Conservation (phyloP, 2,113 vertebrate species). For the Regulus satrapa region DNA sequence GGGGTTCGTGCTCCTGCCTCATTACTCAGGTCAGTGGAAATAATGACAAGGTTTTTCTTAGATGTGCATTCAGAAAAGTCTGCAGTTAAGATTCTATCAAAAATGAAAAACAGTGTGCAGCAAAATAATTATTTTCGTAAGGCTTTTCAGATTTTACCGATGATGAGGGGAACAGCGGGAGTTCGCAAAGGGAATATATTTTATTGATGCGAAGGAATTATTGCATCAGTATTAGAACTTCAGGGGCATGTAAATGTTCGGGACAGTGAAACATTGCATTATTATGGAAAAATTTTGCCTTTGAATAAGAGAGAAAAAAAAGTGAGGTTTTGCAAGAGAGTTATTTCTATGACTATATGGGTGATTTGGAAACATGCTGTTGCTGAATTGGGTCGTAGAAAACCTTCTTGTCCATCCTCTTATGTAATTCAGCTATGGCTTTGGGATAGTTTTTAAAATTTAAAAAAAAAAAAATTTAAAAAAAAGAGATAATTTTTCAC, state of each 20-base stretch:
- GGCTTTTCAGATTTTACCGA: constrained; percentile 34
- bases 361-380: background rate
- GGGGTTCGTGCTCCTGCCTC: constrained; percentile 24
- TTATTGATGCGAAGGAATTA: constrained; percentile 55
- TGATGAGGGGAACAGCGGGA: constrained; percentile 41
- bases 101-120: constrained; percentile 57
- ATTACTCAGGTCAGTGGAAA: constrained; percentile 59
- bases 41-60: constrained; percentile 60
- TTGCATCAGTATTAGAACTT: constrained; percentile 17
- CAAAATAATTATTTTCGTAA: constrained; percentile 69
- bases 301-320: background rate
- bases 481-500: background rate
- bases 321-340: background rate
- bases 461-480: no score
- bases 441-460: background rate
- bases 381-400: background rate
- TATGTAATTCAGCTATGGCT: background rate
- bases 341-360: background rate
- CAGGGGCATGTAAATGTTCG: constrained; percentile 7
- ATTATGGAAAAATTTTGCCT: background rate
- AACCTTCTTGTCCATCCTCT: background rate
- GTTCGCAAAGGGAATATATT: constrained; percentile 41
- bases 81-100: constrained; percentile 49
- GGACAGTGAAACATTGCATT: background rate
- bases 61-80: constrained; percentile 45